Percentiles rank a stretch among this genome's conserved stretches.
Conservation (phyloP, 2,888 invertebrate species). For the Sinhomidia bicolor region DNA sequence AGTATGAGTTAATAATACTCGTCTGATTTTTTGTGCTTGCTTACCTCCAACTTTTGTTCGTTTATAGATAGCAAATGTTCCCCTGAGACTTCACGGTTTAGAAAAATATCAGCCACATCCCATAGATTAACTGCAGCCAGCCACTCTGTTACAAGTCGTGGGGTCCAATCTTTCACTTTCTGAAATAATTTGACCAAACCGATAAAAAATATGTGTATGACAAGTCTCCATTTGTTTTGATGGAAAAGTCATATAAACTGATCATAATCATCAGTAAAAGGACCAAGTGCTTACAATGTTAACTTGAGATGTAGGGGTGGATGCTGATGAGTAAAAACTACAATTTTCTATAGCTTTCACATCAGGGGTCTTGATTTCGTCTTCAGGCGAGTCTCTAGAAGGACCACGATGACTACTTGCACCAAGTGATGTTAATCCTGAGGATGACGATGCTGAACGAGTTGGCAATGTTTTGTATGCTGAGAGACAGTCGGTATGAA, state of each 20-base stretch:
- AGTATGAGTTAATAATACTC: too few species aligned
- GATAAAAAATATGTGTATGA: neutral
- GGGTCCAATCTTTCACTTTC: conserved; percentile 88
- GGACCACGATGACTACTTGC: conserved; percentile 8
- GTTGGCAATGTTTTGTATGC: conserved; percentile 69
- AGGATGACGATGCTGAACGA: conserved; percentile 51
- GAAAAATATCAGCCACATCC: conserved; percentile 88
- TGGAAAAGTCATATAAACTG: too few species aligned
- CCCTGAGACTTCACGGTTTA: conserved; percentile 87
- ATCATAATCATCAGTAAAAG: too few species aligned
- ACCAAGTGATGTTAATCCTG: conserved; percentile 35
- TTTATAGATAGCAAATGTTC: conserved; percentile 86
- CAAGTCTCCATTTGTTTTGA: too few species aligned
- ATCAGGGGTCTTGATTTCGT: conserved; percentile 69
- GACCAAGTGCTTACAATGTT: conserved; percentile 64
- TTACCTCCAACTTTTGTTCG: conserved; percentile 87
- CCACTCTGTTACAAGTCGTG: conserved; percentile 88
- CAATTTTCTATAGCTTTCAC: conserved; percentile 71
- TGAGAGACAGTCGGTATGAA: conserved; percentile 75
- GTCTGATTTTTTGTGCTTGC: conserved; percentile 79
- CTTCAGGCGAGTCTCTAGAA: conserved; percentile 65
- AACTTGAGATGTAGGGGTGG: conserved; percentile 40
- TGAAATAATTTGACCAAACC: too few species aligned
- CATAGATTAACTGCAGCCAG: conserved; percentile 89
- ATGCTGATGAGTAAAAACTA: conserved; percentile 68